Evolutionary conservation across 2,888 invertebrate species (phyloP), one percentile per base, ranked within the genome.

Genomic region (Alloscopus bannaensis): DNA sequence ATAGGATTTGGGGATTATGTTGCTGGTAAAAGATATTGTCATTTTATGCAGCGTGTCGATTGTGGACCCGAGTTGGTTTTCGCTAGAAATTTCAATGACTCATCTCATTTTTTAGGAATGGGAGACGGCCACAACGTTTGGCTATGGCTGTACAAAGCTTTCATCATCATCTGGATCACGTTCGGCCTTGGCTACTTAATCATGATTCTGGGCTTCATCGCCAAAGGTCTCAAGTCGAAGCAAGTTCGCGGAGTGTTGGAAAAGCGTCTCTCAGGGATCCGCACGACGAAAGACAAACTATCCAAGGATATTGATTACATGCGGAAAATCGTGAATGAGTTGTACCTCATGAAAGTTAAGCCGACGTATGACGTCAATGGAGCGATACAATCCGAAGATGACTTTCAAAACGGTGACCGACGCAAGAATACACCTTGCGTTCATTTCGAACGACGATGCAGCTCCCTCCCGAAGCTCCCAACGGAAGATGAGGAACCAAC

Each of bases 151-250:
- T 97, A 97, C 89, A 93, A 96, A 88, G 91, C 93, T 78, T 94
- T 94, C 86, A 90, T 96, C 0, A 92, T 96, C 36, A 88, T 94
- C 28, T 97, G 97, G 97, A 95, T 97, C 69, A 94, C 96, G 80
- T 95, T 96, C 87, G 96, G 97, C 0, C 90, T 97, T 82, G 96
- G 96, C 0, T 97, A 97, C 88, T 91, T 96, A 55, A 92, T 96
- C 26, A 97, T 97, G 96, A 92, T 95, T 57, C 91, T 95, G 85
- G 94, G 94, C 0, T 95, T 95, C 87, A 94, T 96, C 84, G 93
- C 94, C 0, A 91, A 92, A 77, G 94, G 93, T 3, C 91, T 94
- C 91, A 86, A 83, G 4, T 77, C 79, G 26, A 86, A 86, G 65
- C 82, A 81, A 82, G 84, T 86, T 36, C 71, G 84, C 3, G 84